These are phyloP conservation scores for Cryptoblepharus egeriae DNA, from an alignment of 2,797 vertebrate species.

Conservation along the genomic window DNA sequence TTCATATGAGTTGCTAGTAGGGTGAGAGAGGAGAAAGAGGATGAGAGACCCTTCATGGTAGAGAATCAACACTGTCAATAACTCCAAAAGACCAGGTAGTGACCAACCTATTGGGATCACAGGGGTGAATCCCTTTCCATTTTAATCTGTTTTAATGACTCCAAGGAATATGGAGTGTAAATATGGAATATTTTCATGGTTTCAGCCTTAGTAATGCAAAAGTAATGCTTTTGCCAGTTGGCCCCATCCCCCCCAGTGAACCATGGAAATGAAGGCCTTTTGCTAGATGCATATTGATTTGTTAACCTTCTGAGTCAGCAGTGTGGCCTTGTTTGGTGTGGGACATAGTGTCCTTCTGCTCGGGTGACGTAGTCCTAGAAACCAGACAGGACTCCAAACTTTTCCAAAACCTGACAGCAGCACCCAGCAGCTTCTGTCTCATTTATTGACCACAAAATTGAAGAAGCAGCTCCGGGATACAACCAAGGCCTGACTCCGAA, in stretches of 20 bases:
- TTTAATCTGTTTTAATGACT: too few species aligned
- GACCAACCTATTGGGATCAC: not conserved
- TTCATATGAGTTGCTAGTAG: too few species aligned
- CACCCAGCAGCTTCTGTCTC: not conserved
- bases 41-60: not conserved
- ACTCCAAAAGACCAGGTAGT: not conserved
- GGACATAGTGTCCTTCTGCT: constrained; percentile 36
- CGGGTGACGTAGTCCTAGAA: constrained; percentile 14
- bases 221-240: not conserved
- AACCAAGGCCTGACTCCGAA: not conserved
- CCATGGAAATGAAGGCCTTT: constrained; percentile 22
- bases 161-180: too few species aligned
- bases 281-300: constrained; percentile 55
- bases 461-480: not conserved
- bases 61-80: not conserved
- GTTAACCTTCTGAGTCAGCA: constrained; percentile 48
- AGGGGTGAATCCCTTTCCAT: not conserved
- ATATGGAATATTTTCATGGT: too few species aligned
- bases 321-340: not conserved
- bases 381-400: constrained; percentile 23
- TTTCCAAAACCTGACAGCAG: constrained; percentile 40
- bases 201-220: too few species aligned
- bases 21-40: not conserved
- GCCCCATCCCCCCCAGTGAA: constrained; percentile 40
- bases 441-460: constrained; percentile 8